A percentile compares a stretch with the other conserved stretches of the same genome.
phyloP scores from a whole-genome alignment of 1,140 invertebrate species.

The Thrips palmi region DNA sequence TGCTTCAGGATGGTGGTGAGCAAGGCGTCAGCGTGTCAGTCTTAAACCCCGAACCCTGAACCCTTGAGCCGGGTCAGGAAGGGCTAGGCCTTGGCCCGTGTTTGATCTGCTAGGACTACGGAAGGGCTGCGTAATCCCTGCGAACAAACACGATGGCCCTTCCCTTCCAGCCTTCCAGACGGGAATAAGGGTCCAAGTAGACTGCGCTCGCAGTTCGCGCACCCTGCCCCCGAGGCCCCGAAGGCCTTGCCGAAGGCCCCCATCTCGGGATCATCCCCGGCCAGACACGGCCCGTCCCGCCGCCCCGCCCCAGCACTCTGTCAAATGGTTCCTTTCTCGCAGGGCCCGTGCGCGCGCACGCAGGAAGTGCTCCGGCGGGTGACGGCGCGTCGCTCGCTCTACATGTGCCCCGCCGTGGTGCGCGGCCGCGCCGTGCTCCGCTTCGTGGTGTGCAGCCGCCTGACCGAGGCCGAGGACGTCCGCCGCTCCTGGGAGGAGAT shows the following conservation, averaged over 20 bases:
- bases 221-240: no score
- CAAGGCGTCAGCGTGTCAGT: not conserved
- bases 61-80: not conserved
- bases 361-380: slow-evolving; percentile 55
- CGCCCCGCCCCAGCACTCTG: not conserved
- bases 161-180: not conserved
- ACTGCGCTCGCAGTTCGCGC: no score
- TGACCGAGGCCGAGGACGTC: slow-evolving; percentile 50
- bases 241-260: no score
- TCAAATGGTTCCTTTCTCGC: slow-evolving; percentile 16
- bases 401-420: slow-evolving; percentile 59
- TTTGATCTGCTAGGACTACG: not conserved
- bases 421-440: slow-evolving; percentile 52
- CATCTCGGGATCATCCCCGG: not conserved
- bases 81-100: not conserved
- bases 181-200: not conserved
- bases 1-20: slow-evolving; percentile 66
- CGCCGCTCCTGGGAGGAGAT: slow-evolving; percentile 71
- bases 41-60: no score
- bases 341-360: slow-evolving; percentile 54
- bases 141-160: not conserved
- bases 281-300: not conserved
- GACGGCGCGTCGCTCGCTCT: slow-evolving; percentile 60
- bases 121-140: no score
- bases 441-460: slow-evolving; percentile 62